Evolutionary conservation across 2,888 invertebrate species (phyloP), one percentile per base, ranked within the genome.

Genomic region (Chrysolina oricalcia): DNA sequence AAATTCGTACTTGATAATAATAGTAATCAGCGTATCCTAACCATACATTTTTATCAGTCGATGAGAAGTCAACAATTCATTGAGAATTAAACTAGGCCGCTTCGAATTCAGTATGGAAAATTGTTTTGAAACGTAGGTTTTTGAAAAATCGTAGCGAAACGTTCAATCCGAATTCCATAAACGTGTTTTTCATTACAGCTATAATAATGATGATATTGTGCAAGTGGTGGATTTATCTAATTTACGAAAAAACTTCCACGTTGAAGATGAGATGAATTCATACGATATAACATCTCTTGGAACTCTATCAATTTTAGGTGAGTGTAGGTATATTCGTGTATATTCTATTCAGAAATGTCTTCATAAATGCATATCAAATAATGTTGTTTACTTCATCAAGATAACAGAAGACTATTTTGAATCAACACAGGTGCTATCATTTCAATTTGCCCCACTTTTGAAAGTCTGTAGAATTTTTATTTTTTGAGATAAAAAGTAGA

Each of bases 251-350:
- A 77, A 83, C 41, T 75, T 85, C 8, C 77, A 81, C 67, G 83
- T 84, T 70, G 85, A 86, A 71, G 83, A 86, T 71, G 85, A 86
- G 73, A 81, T 81, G 19, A 83, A 83, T 70, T 72, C 80, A 65
- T 83, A 84, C 63, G 84, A 82, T 70, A 86, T 86, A 85, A 86
- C 86, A 9, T 87, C 88, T 9, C 75, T 88, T 21, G 83, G 85
- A 40, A 83, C 84, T 0, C 79, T 86, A 10, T 80, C 87, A 73
- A 80, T 87, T 72, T 72, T 87, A 69, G 86, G 88, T 87, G 83
- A 83, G 85, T 65, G 0, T 27, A 27, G 2, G n/a, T n/a, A n/a
- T n/a, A n/a, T n/a, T n/a, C n/a, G n/a, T n/a, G n/a, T n/a, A n/a
- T n/a, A n/a, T 35, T 35, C 35, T 8, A 35, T 35, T 35, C 5